Percentiles rank a stretch among this genome's conserved stretches.
phyloP scores from a whole-genome alignment of 2,888 invertebrate genomes.

The Thymelicus sylvestris region DNA sequence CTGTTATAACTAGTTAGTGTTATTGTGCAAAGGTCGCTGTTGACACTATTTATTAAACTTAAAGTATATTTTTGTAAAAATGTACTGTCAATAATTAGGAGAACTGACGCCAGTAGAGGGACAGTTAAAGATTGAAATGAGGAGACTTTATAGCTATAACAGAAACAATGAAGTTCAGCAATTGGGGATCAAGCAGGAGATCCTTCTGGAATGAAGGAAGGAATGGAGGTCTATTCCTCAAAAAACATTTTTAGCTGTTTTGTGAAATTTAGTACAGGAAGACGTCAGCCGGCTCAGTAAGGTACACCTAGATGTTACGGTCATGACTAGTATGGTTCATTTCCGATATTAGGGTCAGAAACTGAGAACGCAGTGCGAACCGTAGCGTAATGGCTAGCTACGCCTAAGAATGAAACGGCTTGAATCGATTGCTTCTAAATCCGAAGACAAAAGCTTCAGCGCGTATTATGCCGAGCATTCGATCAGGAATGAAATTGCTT shows the following conservation, averaged over 20 bases:
- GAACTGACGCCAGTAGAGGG: no score
- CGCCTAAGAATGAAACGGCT: slow-evolving; percentile 33
- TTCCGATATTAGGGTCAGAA: slow-evolving; percentile 43
- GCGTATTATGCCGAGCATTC: slow-evolving; percentile 18
- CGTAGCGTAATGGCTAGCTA: slow-evolving; percentile 41
- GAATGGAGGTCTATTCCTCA: no score
- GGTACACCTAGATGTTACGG: slow-evolving; percentile 37
- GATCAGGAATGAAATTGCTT: slow-evolving; percentile 32
- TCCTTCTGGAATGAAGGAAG: no score
- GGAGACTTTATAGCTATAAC: no score
- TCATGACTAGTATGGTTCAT: slow-evolving; percentile 41
- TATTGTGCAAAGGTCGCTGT: no score
- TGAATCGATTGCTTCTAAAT: slow-evolving; percentile 26
- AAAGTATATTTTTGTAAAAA: not conserved
- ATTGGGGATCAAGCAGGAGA: no score
- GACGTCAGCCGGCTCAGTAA: slow-evolving; percentile 6
- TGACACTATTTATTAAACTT: not conserved
- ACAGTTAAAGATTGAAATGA: no score
- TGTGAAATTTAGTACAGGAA: not conserved
- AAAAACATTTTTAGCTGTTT: not conserved
- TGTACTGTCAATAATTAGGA: no score
- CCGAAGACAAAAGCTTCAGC: slow-evolving; percentile 33
- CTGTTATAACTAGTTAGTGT: not conserved
- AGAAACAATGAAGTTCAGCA: no score
- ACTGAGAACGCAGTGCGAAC: slow-evolving; percentile 35